phyloP scores from a whole-genome alignment of 2,888 invertebrate species.

The Nowickia ferox region DNA sequence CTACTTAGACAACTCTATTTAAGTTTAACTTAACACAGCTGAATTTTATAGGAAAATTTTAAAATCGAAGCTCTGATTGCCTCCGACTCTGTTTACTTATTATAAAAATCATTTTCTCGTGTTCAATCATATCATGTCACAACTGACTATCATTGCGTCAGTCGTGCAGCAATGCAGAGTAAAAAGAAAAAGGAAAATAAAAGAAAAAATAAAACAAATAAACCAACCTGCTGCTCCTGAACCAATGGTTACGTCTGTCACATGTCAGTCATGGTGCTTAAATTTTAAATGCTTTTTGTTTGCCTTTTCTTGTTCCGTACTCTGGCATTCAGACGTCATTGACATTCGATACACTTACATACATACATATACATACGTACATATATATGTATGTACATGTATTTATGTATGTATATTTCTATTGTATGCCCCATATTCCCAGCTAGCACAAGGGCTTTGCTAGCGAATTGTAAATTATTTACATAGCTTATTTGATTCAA shows the following conservation, averaged over 20 bases:
- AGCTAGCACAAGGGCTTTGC: too few relatives aligned
- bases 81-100: slow-evolving; percentile 13
- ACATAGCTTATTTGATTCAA: too few relatives aligned
- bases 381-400: background rate
- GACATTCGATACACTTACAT: slow-evolving; percentile 25
- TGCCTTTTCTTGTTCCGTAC: slow-evolving; percentile 4
- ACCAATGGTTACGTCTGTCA: slow-evolving; percentile 55
- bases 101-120: background rate
- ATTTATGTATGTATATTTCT: background rate
- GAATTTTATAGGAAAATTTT: too few relatives aligned
- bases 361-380: background rate
- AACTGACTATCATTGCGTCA: background rate
- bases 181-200: background rate
- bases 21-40: too few relatives aligned
- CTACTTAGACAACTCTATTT: too few relatives aligned
- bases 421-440: background rate
- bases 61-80: background rate
- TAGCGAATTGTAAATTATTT: too few relatives aligned
- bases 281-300: slow-evolving; percentile 52
- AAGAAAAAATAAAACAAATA: slow-evolving; percentile 8
- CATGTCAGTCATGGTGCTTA: slow-evolving; percentile 60
- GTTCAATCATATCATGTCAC: slow-evolving; percentile 19
- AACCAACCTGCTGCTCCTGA: slow-evolving; percentile 28
- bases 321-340: slow-evolving; percentile 31
- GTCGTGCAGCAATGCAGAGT: background rate